A percentile compares a stretch with the other conserved stretches of the same genome.
phyloP scores from a whole-genome alignment of 2,113 vertebrate species.

The Pseudopodoces humilis region DNA sequence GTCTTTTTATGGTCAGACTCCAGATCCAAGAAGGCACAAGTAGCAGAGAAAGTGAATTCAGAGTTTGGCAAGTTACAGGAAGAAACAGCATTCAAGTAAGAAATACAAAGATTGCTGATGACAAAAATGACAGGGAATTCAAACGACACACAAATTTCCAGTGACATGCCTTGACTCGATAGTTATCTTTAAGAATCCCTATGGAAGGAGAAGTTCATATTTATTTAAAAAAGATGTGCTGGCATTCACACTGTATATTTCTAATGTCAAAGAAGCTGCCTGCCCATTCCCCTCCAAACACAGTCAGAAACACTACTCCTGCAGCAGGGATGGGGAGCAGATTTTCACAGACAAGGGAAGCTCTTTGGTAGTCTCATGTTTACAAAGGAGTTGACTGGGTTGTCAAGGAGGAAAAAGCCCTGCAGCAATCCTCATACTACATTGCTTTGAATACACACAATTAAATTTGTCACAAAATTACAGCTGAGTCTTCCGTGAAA shows the following conservation, averaged over 20 bases:
- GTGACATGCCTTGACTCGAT: background rate
- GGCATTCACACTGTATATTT: background rate
- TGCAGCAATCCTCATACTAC: background rate
- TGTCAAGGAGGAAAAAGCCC: background rate
- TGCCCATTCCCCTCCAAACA: background rate
- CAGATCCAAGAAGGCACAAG: background rate
- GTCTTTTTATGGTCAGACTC: background rate
- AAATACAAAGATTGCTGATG: background rate
- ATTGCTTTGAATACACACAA: conserved; percentile 1
- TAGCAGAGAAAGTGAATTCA: background rate
- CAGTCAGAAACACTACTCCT: background rate
- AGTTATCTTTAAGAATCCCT: background rate
- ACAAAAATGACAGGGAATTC: background rate
- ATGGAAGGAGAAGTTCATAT: background rate
- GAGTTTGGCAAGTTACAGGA: background rate
- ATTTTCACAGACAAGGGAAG: background rate
- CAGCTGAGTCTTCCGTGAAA: background rate
- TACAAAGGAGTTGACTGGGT: conserved; percentile 33
- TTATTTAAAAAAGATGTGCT: background rate
- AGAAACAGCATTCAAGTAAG: background rate
- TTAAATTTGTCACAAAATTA: conserved; percentile 52
- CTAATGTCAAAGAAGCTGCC: background rate
- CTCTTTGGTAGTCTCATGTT: background rate
- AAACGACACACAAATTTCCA: background rate
- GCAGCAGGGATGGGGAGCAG: background rate